Percentiles rank a stretch among this genome's conserved stretches.
Evolutionary conservation across 1,140 invertebrate species (phyloP).

Genomic region (Pseudomyrmex sp.): DNA sequence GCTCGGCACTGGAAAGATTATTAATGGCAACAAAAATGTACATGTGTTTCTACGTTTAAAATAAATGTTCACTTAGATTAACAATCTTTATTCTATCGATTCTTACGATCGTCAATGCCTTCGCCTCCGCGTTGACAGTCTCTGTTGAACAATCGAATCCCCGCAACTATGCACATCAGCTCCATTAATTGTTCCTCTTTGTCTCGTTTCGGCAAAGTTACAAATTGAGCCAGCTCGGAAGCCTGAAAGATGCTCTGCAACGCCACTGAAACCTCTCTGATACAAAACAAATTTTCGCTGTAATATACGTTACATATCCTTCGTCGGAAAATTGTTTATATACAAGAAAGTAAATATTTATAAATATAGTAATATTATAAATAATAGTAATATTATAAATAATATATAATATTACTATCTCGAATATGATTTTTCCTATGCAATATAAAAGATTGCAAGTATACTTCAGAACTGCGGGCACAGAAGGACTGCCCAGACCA

Average conservation of each 20-base stretch:
- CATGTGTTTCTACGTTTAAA: not conserved
- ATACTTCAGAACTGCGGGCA: slow-evolving; percentile 85
- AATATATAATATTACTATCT: too few species aligned
- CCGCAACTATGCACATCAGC: slow-evolving; percentile 87
- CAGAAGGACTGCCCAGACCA: slow-evolving; percentile 88
- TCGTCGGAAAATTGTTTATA: not conserved
- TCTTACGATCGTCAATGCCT: slow-evolving; percentile 88
- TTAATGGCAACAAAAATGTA: not conserved
- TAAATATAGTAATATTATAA: not conserved
- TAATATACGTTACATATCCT: not conserved
- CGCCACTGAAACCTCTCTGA: slow-evolving; percentile 87
- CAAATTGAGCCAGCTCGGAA: slow-evolving; percentile 89
- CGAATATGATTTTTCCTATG: too few species aligned
- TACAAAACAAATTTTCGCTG: not conserved
- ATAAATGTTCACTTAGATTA: not conserved
- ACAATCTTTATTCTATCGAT: not conserved
- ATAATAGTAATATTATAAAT: too few species aligned
- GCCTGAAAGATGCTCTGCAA: slow-evolving; percentile 90
- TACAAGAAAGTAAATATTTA: not conserved
- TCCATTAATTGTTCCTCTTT: slow-evolving; percentile 86
- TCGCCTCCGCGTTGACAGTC: slow-evolving; percentile 89
- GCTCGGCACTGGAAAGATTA: slow-evolving; percentile 85
- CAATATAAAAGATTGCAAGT: not conserved
- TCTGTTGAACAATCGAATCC: slow-evolving; percentile 89
- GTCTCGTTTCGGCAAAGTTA: slow-evolving; percentile 85